Base-by-base conservation (phyloP, 1,140 invertebrate genomes). In the Holotrichia oblita region DNA sequence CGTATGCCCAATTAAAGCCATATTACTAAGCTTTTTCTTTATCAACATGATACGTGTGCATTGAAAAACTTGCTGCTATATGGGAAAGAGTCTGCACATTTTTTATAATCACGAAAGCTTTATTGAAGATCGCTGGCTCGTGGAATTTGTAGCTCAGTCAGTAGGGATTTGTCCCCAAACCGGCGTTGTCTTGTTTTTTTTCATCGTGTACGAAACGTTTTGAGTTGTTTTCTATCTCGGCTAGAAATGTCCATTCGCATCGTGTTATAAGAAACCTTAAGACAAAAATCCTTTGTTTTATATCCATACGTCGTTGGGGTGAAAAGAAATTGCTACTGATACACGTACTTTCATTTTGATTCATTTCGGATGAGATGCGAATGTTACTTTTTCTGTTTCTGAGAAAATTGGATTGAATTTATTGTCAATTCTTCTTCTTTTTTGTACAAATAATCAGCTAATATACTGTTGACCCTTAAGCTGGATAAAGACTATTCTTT, bases 241-340 rank as follows among this genome's bases (percentile, higher is more conserved):
- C 48, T 55, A 55, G 48, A 55, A 55, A 55, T 17, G 48, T 55
- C 48, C 48, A 17, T n/a, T 55, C 48, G 48, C 14, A n/a, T 55
- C 14, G 48, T 55, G 48, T n/a, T 55, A 55, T 55, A 55, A 55
- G 48, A 55, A 55, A n/a, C 14, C 42, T 44, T 44, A 44, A 44
- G 42, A 44, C 14, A 44, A 44, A 55, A 55, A 55, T n/a, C 48
- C 48, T 55, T 55, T 55, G 48, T 55, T 55, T 55, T 55, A 55
- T 55, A n/a, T 55, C 48, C 48, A 55, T 55, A 55, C 48, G 14
- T 55, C 48, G 48, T 55, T 55, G 17, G 48, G 48, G 17, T 55
- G 48, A 55, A 55, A 55, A 55, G 48, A 12, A 55, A 55, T 55
- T 55, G 48, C 48, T n/a, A n/a, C 48, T n/a, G 48, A 55, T 55